These are phyloP conservation scores for Drosophila subobscura DNA, from an alignment of 1,140 invertebrate genomes.

Conservation along the genomic window DNA sequence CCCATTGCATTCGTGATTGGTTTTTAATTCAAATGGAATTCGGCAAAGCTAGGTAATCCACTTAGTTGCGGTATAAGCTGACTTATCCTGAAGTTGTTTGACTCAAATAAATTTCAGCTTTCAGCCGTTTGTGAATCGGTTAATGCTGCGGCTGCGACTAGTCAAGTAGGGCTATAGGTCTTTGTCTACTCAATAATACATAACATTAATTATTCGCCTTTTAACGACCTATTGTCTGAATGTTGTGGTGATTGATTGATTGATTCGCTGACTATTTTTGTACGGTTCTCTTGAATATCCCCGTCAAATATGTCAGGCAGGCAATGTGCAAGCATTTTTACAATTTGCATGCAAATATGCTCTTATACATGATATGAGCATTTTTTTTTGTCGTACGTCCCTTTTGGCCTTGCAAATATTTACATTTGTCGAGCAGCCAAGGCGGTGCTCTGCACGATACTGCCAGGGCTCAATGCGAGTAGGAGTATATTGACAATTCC, in stretches of 20 bases:
- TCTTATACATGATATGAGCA: conserved; percentile 41
- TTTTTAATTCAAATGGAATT: conserved; percentile 60
- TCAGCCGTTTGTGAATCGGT: no score
- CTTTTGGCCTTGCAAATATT: conserved; percentile 44
- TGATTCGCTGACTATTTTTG: conserved; percentile 15
- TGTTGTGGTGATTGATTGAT: conserved; percentile 28
- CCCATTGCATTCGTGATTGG: conserved; percentile 31
- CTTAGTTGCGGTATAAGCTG: conserved; percentile 31
- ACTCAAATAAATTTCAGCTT: conserved; percentile 26
- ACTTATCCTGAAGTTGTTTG: conserved; percentile 17
- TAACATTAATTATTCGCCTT: conserved; percentile 35
- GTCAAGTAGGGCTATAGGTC: conserved; percentile 27
- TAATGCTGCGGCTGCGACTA: neutral
- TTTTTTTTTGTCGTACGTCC: conserved; percentile 23
- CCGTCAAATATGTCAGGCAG: no score
- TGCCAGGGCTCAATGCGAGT: neutral
- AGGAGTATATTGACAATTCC: conserved; percentile 8
- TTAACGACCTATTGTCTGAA: conserved; percentile 12
- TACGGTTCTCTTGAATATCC: neutral
- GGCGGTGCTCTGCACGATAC: neutral
- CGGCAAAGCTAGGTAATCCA: conserved; percentile 47
- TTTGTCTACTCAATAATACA: conserved; percentile 7
- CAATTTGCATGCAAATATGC: conserved; percentile 33
- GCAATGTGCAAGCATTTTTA: neutral
- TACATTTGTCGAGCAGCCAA: conserved; percentile 25